Base-by-base conservation (phyloP, 2,888 invertebrate species). In the Metopia argyrocephala region DNA sequence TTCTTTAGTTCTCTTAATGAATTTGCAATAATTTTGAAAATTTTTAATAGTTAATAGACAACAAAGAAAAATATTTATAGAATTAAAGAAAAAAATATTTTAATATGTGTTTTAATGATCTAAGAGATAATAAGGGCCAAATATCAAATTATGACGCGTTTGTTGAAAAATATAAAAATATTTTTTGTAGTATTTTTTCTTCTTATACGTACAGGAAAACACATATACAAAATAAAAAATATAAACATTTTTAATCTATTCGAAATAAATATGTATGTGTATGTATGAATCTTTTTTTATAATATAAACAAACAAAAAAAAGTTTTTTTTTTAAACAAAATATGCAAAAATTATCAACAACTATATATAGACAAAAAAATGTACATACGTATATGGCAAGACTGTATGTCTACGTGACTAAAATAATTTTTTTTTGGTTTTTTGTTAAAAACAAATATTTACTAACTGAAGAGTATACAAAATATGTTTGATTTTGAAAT, bases 361-460 rank as follows among this genome's bases (percentile, higher is more conserved):
- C 31, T 18, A n/a, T 20, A 48, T 18, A 20, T 6, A 48, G 5
- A 46, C 15, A 46, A 1, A 15, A 48, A 48, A 48, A 18, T 20
- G 15, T 48, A 5, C 15, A 18, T n/a, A 2, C 6, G n/a, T 48
- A 18, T 18, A 18, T 38, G 50, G 46, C 31, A 71, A 80, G 70
- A 68, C 76, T 18, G 28, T 23, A 28, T 68, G 76, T 27, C 71
- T 76, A 80, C 80, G 76, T 76, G 68, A 76, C 73, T 20, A 48
- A 65, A 20, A 38, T 18, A n/a, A 25, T 46, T 38, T 52, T 20
- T n/a, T n/a, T n/a, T n/a, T n/a, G n/a, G n/a, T n/a, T n/a, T n/a
- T n/a, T n/a, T n/a, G n/a, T n/a, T n/a, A n/a, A n/a, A n/a, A n/a
- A n/a, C n/a, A n/a, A n/a, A n/a, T n/a, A n/a, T n/a, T n/a, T n/a